These are phyloP conservation scores for Dendrolimus houi DNA, from an alignment of 2,888 invertebrate species.

Conservation along the genomic window DNA sequence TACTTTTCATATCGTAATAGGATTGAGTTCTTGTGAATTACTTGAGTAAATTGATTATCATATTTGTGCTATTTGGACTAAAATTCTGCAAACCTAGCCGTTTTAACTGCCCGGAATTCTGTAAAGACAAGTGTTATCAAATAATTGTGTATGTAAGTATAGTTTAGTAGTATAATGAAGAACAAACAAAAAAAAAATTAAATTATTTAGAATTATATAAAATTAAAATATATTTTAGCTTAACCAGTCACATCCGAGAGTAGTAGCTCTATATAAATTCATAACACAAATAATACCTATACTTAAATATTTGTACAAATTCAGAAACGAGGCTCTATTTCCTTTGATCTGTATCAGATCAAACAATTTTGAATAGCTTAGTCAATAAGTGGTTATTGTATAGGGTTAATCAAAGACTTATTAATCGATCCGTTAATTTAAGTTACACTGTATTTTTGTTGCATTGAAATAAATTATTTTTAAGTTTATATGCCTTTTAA, in stretches of 20 bases:
- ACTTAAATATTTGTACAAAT: conserved; percentile 2
- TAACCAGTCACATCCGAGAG: no score
- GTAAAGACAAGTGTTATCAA: neutral
- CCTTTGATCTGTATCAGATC: conserved; percentile 69
- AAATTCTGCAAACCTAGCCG: no score
- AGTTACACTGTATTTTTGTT: conserved; percentile 21
- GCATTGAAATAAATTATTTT: conserved; percentile 28
- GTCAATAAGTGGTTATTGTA: conserved; percentile 8
- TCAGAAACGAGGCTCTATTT: conserved; percentile 43
- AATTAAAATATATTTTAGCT: neutral
- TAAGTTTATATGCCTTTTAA: conserved; percentile 10
- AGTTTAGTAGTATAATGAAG: neutral
- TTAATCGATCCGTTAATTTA: conserved; percentile 1
- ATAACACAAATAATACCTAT: no score
- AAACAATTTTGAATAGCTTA: conserved; percentile 13
- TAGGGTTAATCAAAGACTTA: conserved; percentile 9
- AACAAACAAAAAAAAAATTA: neutral
- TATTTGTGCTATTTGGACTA: no score
- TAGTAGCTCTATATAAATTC: no score
- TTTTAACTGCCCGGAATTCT: no score
- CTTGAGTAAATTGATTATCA: no score
- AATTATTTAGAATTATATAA: neutral
- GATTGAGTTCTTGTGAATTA: no score
- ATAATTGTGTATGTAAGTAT: neutral
- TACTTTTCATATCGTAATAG: no score